phyloP scores from a whole-genome alignment of 2,888 invertebrate genomes.

The Apamea sordens region DNA sequence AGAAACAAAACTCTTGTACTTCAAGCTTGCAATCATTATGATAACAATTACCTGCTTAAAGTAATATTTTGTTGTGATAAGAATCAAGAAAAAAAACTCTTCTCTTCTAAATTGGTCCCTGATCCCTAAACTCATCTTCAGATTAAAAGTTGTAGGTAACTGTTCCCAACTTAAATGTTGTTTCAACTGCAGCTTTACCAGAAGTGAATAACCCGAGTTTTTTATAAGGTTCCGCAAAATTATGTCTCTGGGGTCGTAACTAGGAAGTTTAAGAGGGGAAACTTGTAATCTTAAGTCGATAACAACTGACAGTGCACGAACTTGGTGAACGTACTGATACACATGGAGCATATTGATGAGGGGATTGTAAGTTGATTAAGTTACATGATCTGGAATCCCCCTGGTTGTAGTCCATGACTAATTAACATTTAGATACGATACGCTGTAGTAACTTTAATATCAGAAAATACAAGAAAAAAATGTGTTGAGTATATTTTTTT shows the following conservation, averaged over 20 bases:
- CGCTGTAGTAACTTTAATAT: background rate
- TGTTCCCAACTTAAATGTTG: conserved; percentile 27
- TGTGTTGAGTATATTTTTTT: background rate
- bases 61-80: background rate
- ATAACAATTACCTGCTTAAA: background rate
- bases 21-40: background rate
- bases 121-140: conserved; percentile 26
- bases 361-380: conserved; percentile 30
- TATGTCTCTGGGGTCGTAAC: conserved; percentile 48
- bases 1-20: no score
- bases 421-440: background rate
- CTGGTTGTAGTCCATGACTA: conserved; percentile 20
- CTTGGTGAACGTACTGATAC: conserved; percentile 38
- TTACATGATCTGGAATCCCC: conserved; percentile 15
- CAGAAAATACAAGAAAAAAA: background rate
- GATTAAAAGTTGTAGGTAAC: conserved; percentile 34
- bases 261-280: conserved; percentile 42
- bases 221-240: conserved; percentile 45
- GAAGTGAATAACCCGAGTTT: conserved; percentile 55
- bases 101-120: background rate
- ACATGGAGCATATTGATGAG: conserved; percentile 25
- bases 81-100: background rate
- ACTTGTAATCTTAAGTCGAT: conserved; percentile 59
- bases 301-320: conserved; percentile 49
- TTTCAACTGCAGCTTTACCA: conserved; percentile 47